A percentile compares a stretch with the other conserved stretches of the same genome.
Conservation (phyloP, 2,113 vertebrate genomes). For the Oreochromis aureus region DNA sequence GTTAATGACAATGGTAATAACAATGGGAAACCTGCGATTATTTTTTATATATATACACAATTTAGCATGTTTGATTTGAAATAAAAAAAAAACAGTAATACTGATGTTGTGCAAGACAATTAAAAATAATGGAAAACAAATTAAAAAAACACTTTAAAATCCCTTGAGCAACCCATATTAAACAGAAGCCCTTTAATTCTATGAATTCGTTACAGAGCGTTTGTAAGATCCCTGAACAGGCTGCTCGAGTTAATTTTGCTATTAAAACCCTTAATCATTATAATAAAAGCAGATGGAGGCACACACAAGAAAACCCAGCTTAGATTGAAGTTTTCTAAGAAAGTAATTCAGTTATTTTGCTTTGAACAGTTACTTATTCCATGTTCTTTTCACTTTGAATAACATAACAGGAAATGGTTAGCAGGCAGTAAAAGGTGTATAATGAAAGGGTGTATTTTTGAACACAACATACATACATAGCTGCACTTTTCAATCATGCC, state of each 20-base stretch:
- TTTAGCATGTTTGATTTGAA: not conserved
- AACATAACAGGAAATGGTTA: not conserved
- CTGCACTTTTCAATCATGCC: not conserved
- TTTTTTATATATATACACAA: not conserved
- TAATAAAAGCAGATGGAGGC: not conserved
- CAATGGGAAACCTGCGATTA: not conserved
- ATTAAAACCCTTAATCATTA: not conserved
- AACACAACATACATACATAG: not conserved
- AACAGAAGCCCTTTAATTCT: not conserved
- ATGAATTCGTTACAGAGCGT: not conserved
- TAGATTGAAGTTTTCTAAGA: not conserved
- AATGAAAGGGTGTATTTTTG: not conserved
- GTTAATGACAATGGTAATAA: not conserved
- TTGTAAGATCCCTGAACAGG: not conserved
- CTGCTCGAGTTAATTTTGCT: not conserved
- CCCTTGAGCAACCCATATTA: not conserved
- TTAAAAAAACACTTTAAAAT: not conserved
- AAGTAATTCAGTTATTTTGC: not conserved
- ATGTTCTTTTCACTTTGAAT: not conserved
- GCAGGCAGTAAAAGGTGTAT: not conserved
- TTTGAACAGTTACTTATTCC: not conserved
- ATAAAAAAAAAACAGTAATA: not conserved
- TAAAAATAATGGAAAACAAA: not conserved
- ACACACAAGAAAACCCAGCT: not conserved
- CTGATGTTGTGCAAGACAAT: not conserved